A percentile compares a stretch with the other conserved stretches of the same genome.
These are phyloP conservation scores for Orgyia antiqua DNA, from an alignment of 2,888 invertebrate species.

Conservation along the genomic window DNA sequence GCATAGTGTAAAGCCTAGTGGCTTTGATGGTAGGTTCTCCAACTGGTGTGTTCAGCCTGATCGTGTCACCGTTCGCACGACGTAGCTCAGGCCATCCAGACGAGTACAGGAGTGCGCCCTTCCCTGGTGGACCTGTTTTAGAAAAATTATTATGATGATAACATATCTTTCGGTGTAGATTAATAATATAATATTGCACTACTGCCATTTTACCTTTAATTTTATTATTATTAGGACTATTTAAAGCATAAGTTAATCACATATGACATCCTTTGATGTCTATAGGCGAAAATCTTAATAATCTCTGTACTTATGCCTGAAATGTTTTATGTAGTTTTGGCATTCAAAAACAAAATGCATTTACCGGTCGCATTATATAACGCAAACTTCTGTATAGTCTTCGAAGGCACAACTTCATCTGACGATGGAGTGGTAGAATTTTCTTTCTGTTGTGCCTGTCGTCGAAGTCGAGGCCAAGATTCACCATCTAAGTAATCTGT, in stretches of 20 bases:
- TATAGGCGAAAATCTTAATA: too few relatives aligned
- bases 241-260: too few relatives aligned
- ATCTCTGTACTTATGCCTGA: too few relatives aligned
- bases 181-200: too few relatives aligned
- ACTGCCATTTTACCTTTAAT: too few relatives aligned
- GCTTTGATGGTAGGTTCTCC: constrained; percentile 63
- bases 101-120: constrained; percentile 70
- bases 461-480: constrained; percentile 44
- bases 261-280: too few relatives aligned
- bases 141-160: too few relatives aligned
- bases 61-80: constrained; percentile 45
- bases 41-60: constrained; percentile 50
- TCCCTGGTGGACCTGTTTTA: constrained; percentile 62
- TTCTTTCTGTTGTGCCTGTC: constrained; percentile 38
- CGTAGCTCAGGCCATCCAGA: constrained; percentile 71
- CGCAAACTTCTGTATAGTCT: constrained; percentile 55
- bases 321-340: too few relatives aligned
- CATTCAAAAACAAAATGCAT: too few relatives aligned
- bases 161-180: too few relatives aligned
- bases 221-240: too few relatives aligned
- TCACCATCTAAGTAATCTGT: constrained; percentile 47
- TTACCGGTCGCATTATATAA: constrained; percentile 75
- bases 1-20: constrained; percentile 58
- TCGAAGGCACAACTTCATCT: constrained; percentile 46
- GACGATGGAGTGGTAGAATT: constrained; percentile 27